Base-by-base conservation (phyloP, 2,888 invertebrate genomes). In the Horisme vitalbata region DNA sequence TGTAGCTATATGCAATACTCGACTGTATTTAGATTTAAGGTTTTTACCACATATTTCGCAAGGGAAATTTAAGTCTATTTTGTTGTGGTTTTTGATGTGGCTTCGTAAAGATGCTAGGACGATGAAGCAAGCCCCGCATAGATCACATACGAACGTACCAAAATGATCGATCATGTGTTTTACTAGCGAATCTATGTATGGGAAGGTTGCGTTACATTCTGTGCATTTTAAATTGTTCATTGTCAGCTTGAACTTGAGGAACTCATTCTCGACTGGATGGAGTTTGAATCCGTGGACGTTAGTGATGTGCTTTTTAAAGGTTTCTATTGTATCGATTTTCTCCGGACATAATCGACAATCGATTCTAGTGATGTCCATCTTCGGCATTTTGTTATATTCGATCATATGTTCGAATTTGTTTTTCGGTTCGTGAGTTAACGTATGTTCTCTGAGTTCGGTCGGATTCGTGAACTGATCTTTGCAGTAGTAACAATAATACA, bases 11-110 rank as follows among this genome's bases (percentile, higher is more conserved):
- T 88, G 88, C 1, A 85, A 57, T n/a, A 79, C 71, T 6, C 80
- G 62, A 5, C 79, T 82, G 30, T 85, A 83, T 49, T 85, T 87
- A 0, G 83, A 84, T 49, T 84, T 83, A 23, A 91, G 82, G 1
- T 59, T 68, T 45, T 89, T 89, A 0, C 84, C 88, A 34, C 91
- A 91, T 0, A 86, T 79, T 1, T 84, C 79, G 51, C 92, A 93
- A 0, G 82, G 78, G 58, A 80, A 83, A 0, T 63, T 85, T 9
- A 88, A 86, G 2, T 89, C 90, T 0, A 83, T 68, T 4, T 65
- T 64, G 13, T 70, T 73, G 30, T 87, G 88, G 0, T 78, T 73
- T 9, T 80, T 81, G 71, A 57, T 92, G 88, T 10, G 84, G 60
- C 1, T 76, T 41, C 8, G 24, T 12, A 91, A 52, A 64, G 91